Conservation (phyloP, 1,140 invertebrate genomes). For the Bombyx mori region DNA sequence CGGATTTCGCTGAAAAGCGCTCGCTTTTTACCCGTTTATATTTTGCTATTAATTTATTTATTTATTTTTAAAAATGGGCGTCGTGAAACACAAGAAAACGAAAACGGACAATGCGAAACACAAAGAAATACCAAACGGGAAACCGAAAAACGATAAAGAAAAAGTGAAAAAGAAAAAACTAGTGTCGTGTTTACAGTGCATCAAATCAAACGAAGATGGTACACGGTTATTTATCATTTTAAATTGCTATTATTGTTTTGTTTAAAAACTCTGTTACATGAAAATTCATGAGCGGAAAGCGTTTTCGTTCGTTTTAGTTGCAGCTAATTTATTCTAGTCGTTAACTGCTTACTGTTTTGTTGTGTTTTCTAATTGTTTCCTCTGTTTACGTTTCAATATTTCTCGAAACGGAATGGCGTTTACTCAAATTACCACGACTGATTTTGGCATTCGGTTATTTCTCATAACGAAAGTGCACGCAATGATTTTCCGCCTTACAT, state of each 20-base stretch:
- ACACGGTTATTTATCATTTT: slow-evolving; percentile 7
- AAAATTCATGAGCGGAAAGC: slow-evolving; percentile 3
- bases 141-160: slow-evolving; percentile 44
- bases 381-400: too few species aligned
- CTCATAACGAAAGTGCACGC: too few species aligned
- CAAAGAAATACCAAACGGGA: slow-evolving; percentile 38
- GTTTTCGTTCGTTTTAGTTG: background rate
- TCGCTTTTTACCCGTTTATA: slow-evolving; percentile 17
- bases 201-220: slow-evolving; percentile 62
- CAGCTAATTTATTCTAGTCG: background rate
- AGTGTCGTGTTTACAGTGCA: slow-evolving; percentile 67
- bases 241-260: slow-evolving; percentile 7
- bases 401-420: too few species aligned
- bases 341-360: background rate
- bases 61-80: slow-evolving; percentile 46
- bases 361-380: background rate
- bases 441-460: too few species aligned
- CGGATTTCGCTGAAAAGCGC: slow-evolving; percentile 23
- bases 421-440: too few species aligned
- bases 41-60: too few species aligned
- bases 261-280: slow-evolving; percentile 1
- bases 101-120: slow-evolving; percentile 41
- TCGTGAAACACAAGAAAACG: slow-evolving; percentile 55
- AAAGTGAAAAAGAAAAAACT: slow-evolving; percentile 67
- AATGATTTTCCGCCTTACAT: too few species aligned